phyloP scores from a whole-genome alignment of 2,888 invertebrate species.

The Apantesis nais region DNA sequence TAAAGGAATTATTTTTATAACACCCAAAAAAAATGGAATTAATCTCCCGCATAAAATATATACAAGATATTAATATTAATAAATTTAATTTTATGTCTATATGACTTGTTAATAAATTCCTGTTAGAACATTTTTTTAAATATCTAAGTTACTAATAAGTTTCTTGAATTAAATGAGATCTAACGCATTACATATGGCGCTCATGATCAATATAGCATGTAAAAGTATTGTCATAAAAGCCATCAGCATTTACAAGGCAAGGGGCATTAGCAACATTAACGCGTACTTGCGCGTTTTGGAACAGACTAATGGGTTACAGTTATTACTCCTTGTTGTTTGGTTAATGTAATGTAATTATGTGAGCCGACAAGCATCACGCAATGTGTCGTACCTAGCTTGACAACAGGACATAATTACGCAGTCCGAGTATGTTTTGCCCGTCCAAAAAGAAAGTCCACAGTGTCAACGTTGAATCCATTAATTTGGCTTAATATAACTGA shows the following conservation, averaged over 20 bases:
- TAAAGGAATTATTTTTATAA: slow-evolving; percentile 11
- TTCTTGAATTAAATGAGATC: no score
- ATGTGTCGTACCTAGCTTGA: slow-evolving; percentile 55
- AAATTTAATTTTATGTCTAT: neutral
- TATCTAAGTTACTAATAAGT: no score
- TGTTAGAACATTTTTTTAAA: no score
- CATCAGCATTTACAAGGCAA: slow-evolving; percentile 42
- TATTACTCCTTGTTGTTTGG: slow-evolving; percentile 64
- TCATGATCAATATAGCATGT: slow-evolving; percentile 26
- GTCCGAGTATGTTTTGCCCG: neutral
- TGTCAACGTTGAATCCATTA: slow-evolving; percentile 15
- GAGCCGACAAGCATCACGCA: slow-evolving; percentile 58
- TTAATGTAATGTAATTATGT: slow-evolving; percentile 66
- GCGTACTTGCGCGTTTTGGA: slow-evolving; percentile 56
- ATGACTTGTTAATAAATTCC: neutral
- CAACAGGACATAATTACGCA: slow-evolving; percentile 16
- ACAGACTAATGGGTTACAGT: slow-evolving; percentile 62
- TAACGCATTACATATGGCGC: slow-evolving; percentile 5
- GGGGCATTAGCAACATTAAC: slow-evolving; percentile 55
- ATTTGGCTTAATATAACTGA: neutral
- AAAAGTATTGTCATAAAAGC: slow-evolving; percentile 40
- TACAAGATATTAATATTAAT: neutral
- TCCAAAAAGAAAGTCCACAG: slow-evolving; percentile 14
- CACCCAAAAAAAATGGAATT: neutral
- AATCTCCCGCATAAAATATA: neutral